phyloP scores from a whole-genome alignment of 2,113 vertebrate species.

The Ameiurus melas region DNA sequence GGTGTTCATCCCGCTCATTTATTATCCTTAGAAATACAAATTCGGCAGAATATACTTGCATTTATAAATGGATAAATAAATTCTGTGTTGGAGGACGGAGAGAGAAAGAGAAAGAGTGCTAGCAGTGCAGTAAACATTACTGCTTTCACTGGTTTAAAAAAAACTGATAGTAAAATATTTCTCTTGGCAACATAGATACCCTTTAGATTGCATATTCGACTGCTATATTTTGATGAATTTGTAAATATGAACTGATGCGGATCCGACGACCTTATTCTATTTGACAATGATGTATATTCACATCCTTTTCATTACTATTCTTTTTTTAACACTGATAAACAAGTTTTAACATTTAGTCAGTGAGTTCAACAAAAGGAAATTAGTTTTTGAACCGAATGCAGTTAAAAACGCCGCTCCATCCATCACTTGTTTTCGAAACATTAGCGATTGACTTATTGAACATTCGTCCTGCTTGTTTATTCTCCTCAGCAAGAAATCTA shows the following conservation, averaged over 20 bases:
- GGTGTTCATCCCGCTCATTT: slow-evolving; percentile 61
- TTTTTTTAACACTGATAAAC: not conserved
- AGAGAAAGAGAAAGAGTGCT: not conserved
- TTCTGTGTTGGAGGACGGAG: not conserved
- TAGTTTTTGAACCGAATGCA: not conserved
- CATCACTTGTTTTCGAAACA: not conserved
- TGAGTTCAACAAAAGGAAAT: not conserved
- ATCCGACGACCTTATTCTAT: not conserved
- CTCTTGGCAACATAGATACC: not conserved
- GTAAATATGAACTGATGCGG: not conserved
- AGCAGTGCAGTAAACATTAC: not conserved
- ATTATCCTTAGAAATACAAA: slow-evolving; percentile 61
- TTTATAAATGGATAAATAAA: slow-evolving; percentile 37
- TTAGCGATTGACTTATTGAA: not conserved
- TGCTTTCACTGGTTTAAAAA: not conserved
- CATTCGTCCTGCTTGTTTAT: not conserved
- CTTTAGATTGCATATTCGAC: not conserved
- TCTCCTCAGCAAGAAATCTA: not conserved
- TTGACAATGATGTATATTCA: not conserved
- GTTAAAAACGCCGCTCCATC: not conserved
- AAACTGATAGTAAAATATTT: not conserved
- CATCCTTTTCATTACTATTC: not conserved
- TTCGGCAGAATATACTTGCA: slow-evolving; percentile 62
- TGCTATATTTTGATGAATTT: not conserved
- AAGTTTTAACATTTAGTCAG: not conserved